phyloP scores from a whole-genome alignment of 2,888 invertebrate genomes.

The Anarsia innoxiella region DNA sequence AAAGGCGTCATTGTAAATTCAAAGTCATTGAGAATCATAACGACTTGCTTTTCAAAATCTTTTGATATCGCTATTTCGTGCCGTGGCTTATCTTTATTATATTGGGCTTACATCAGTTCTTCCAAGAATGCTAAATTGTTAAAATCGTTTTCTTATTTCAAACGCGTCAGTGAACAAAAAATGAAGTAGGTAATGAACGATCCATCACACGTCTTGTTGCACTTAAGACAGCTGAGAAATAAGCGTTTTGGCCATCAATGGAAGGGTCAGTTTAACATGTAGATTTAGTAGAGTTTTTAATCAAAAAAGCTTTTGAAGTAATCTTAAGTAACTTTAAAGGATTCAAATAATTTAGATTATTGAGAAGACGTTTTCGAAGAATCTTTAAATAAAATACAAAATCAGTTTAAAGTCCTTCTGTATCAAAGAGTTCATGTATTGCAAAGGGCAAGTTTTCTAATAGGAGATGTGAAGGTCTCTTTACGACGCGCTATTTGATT shows the following conservation, averaged over 20 bases:
- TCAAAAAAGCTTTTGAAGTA: too few species aligned
- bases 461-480: background rate
- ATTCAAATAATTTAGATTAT: background rate
- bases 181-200: too few species aligned
- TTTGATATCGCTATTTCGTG: background rate
- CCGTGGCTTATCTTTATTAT: slow-evolving; percentile 17
- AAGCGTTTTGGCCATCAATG: too few species aligned
- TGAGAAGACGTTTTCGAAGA: background rate
- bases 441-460: background rate
- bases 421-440: too few species aligned
- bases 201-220: slow-evolving; percentile 5
- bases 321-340: too few species aligned
- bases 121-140: slow-evolving; percentile 6
- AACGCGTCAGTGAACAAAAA: slow-evolving; percentile 1
- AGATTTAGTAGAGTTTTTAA: too few species aligned
- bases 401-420: too few species aligned
- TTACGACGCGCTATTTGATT: background rate
- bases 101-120: background rate
- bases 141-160: background rate
- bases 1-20: too few species aligned
- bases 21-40: slow-evolving; percentile 6
- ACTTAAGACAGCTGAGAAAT: slow-evolving; percentile 5
- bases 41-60: background rate
- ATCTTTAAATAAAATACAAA: background rate
- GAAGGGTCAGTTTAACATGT: too few species aligned